Evolutionary conservation across 1,140 invertebrate genomes (phyloP), one percentile per base, ranked within the genome.

Genomic region (Nasonia vitripennis): DNA sequence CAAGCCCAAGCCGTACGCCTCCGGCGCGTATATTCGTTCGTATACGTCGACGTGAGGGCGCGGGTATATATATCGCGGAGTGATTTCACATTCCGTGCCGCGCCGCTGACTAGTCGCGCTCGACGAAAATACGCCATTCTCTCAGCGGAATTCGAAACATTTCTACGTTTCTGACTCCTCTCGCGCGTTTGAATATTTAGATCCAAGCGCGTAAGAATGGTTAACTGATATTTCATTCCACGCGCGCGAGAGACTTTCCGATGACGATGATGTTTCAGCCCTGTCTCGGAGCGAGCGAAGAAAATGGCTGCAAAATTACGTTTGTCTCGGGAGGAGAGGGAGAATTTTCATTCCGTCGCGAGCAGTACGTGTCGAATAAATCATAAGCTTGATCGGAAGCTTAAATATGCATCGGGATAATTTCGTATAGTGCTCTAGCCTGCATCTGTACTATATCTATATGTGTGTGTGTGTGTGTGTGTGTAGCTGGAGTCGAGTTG

Each of bases 221-320:
- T 45, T 81, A 85, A 85, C 80, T 85, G 71, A 85, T 77, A 85
- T 85, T 81, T 81, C 55, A 85, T 75, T 80, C 48, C 7, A 1
- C 5, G 6, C 20, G n/a, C 6, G n/a, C 14, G n/a, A 17, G 17
- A n/a, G 17, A 14, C 34, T 74, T 17, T 67, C 62, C n/a, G 14
- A 45, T 45, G 41, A 17, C 62, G 62, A 67, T 11, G 62, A 67
- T 67, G 34, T 67, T 67, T 67, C 62, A 14, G 5, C 9, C 41
- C 41, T 37, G 34, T 27, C 27, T 27, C 27, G 27, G 27, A 27
- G 4, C 34, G 34, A 5, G 3, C 37, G 7, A 45, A 9, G 41
- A 45, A 45, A 45, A 45, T 55, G 2, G 14, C 27, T 27, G 27
- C 3, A 55, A 55, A 55, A 55, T 17, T 55, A 20, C 17, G 2